phyloP scores from a whole-genome alignment of 2,797 vertebrate species.

The Notolabrus celidotus region DNA sequence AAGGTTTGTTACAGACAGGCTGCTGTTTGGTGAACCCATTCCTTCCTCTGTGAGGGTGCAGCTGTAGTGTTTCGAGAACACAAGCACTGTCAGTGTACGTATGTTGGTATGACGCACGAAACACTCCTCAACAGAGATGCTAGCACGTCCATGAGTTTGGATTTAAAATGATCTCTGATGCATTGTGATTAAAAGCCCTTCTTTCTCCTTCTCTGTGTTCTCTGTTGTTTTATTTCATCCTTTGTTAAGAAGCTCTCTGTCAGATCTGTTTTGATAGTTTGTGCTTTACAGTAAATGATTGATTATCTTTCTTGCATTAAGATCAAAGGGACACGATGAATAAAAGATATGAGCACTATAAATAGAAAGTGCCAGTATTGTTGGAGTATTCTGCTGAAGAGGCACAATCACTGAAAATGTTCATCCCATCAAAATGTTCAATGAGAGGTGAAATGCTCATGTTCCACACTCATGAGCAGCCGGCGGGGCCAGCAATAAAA shows the following conservation, averaged over 20 bases:
- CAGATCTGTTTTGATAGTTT: background rate
- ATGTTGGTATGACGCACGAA: background rate
- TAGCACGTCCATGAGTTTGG: too few species aligned
- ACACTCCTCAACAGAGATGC: too few species aligned
- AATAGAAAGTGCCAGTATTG: background rate
- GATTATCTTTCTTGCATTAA: background rate
- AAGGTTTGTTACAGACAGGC: background rate
- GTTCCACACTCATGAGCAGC: background rate
- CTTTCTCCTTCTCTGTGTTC: background rate
- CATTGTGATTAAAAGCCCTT: too few species aligned
- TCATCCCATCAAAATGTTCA: background rate
- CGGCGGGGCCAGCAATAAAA: background rate
- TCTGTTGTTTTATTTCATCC: background rate
- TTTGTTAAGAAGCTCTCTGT: background rate
- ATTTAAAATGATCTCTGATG: too few species aligned
- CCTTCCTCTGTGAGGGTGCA: background rate
- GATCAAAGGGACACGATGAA: slow-evolving; percentile 15
- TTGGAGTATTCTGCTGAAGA: background rate
- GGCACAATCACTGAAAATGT: background rate
- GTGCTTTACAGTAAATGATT: slow-evolving; percentile 5
- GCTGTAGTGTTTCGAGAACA: too few species aligned
- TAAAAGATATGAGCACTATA: slow-evolving; percentile 1
- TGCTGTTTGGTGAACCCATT: background rate
- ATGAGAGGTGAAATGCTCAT: background rate
- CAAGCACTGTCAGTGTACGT: background rate